Evolutionary conservation across 2,113 vertebrate genomes (phyloP), one percentile per base, ranked within the genome.

Genomic region (Erinaceus europaeus): DNA sequence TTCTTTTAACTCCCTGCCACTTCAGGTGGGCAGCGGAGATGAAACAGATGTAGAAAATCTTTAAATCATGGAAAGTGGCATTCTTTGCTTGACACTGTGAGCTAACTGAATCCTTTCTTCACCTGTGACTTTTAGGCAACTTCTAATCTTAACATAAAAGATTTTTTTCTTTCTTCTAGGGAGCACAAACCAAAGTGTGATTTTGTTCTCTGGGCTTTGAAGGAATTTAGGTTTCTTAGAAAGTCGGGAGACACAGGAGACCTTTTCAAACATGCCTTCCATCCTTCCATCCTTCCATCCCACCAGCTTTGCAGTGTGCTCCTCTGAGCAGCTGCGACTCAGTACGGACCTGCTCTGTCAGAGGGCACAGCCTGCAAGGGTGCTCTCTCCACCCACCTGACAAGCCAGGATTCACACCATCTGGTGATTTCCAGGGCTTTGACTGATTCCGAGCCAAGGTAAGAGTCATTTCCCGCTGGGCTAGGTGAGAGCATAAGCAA

Each of bases 91-190:
- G 82, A 87, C 2, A 65, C 57, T 0, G 4, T 23, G 55, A 90
- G 48, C 92, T 86, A 93, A 93, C 48, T 44, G 87, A 94, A 92
- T 90, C 85, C 81, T 95, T 93, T 91, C 71, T 88, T 94, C 85
- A 94, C 93, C 91, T 84, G n/a, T 75, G 46, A 94, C 90, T 96
- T 94, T 96, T 90, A 95, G 93, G 50, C 67, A 84, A 86, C 79
- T 92, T 92, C 86, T 95, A 93, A 94, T 88, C 92, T 96, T 96
- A 94, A 96, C 93, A 96, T 94, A 82, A 89, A 94, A 77, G 7
- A 5, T 86, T 96, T 59, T 84, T 90, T 40, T 92, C 93, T 90
- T 88, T 50, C 23, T 9, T 0, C 0, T 36, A 93, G 86, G 10
- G 5, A 95, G 90, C 92, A 88, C 53, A 74, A 91, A 82, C 94